Percentiles rank a stretch among this genome's conserved stretches.
Conservation (phyloP, 2,888 invertebrate species). For the Diadegma fenestrale region DNA sequence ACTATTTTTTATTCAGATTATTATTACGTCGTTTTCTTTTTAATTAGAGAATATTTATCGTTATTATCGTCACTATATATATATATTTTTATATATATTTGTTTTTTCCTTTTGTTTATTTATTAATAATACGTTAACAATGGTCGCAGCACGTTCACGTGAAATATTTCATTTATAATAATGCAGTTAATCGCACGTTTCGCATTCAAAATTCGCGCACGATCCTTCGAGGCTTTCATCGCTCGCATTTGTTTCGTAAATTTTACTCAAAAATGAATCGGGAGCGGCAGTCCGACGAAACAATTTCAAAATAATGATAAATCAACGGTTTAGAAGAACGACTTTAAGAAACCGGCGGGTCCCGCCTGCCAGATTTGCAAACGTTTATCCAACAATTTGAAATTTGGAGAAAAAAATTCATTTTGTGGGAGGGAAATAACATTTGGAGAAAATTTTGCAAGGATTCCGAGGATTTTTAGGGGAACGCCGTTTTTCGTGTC, state of each 20-base stretch:
- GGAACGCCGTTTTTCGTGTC: conserved; percentile 28
- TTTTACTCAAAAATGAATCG: conserved; percentile 82
- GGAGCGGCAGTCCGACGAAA: conserved; percentile 81
- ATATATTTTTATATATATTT: conserved; percentile 79
- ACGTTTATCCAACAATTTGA: conserved; percentile 8
- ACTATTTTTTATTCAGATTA: conserved; percentile 50
- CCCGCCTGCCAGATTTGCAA: conserved; percentile 89
- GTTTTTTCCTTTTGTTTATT: conserved; percentile 85
- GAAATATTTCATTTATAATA: conserved; percentile 80
- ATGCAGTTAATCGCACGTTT: conserved; percentile 46
- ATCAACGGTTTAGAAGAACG: conserved; percentile 92
- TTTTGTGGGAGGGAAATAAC: background rate
- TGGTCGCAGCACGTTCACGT: conserved; percentile 87
- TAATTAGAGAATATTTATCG: conserved; percentile 58
- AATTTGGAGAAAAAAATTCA: conserved; percentile 8
- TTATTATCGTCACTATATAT: conserved; percentile 74
- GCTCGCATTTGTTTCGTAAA: conserved; percentile 74
- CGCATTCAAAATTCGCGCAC: conserved; percentile 50
- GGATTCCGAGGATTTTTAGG: background rate
- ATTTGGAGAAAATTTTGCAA: background rate
- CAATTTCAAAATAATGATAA: conserved; percentile 50
- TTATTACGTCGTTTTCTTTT: conserved; percentile 50
- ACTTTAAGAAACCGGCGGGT: conserved; percentile 97
- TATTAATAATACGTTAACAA: conserved; percentile 86
- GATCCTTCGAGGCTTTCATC: too few relatives aligned